Evolutionary conservation across 2,888 invertebrate genomes (phyloP).

Genomic region (Lasioglossum lativentre): DNA sequence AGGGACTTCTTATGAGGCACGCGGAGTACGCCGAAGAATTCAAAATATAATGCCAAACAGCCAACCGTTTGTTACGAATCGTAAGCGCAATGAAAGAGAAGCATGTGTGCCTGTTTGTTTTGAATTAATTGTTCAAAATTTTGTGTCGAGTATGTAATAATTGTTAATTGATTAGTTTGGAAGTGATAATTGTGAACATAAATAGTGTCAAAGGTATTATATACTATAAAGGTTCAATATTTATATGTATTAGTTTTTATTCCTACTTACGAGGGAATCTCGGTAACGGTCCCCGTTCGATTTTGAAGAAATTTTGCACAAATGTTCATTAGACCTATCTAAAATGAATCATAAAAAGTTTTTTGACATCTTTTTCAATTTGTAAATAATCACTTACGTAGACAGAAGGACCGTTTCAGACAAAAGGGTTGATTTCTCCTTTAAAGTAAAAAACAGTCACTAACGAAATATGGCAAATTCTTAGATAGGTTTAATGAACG

Average conservation of each 20-base stretch:
- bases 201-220: constrained; percentile 17
- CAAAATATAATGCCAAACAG: constrained; percentile 35
- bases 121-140: constrained; percentile 13
- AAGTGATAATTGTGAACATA: not conserved
- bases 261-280: not conserved
- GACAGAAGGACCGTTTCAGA: not conserved
- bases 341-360: not conserved
- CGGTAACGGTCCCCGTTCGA: not conserved
- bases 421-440: not conserved
- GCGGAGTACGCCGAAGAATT: constrained; percentile 23
- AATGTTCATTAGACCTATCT: not conserved
- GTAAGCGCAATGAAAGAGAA: not conserved
- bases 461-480: not conserved
- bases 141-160: not conserved
- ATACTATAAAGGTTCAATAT: not conserved
- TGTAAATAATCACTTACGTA: no score
- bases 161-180: constrained; percentile 7
- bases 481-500: not conserved
- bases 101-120: not conserved
- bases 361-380: not conserved
- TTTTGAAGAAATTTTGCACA: not conserved
- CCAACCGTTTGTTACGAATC: constrained; percentile 45
- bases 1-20: no score
- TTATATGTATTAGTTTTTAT: not conserved
- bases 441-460: not conserved